Conservation (phyloP, 2,888 invertebrate genomes). For the Oscheius myriophilus region DNA sequence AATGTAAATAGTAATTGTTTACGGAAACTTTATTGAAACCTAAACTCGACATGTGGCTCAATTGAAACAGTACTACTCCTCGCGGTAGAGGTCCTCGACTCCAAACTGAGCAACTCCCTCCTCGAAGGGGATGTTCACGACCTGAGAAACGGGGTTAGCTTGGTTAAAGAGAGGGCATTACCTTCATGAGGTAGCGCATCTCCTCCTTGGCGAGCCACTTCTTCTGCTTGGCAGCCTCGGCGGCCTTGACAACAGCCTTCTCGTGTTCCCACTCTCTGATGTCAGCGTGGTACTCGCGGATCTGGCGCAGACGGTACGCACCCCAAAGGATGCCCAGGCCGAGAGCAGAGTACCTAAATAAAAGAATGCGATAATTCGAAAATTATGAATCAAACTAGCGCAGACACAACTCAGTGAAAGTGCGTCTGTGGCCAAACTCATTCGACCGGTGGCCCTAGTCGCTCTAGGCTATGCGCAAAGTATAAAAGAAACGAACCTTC, state of each 20-base stretch:
- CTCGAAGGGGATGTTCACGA: constrained; percentile 67
- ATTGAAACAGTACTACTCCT: constrained; percentile 49
- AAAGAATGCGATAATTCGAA: constrained; percentile 7
- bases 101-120: constrained; percentile 69
- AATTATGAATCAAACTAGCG: no score
- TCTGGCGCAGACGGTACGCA: constrained; percentile 58
- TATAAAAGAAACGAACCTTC: constrained; percentile 30
- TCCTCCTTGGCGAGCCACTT: constrained; percentile 69
- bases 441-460: no score
- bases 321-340: constrained; percentile 65
- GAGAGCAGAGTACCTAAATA: constrained; percentile 63
- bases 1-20: constrained; percentile 14
- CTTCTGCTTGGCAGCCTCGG: constrained; percentile 66
- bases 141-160: constrained; percentile 41
- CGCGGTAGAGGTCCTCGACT: constrained; percentile 67
- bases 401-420: no score
- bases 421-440: no score
- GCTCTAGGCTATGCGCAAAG: no score
- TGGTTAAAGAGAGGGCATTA: constrained; percentile 20
- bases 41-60: not conserved
- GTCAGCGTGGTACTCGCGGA: constrained; percentile 68
- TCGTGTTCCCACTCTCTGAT: constrained; percentile 69
- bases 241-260: constrained; percentile 65
- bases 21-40: constrained; percentile 17
- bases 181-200: constrained; percentile 69